Base-by-base conservation (phyloP, 2,113 vertebrate genomes). In the Entomyzon cyanotis region DNA sequence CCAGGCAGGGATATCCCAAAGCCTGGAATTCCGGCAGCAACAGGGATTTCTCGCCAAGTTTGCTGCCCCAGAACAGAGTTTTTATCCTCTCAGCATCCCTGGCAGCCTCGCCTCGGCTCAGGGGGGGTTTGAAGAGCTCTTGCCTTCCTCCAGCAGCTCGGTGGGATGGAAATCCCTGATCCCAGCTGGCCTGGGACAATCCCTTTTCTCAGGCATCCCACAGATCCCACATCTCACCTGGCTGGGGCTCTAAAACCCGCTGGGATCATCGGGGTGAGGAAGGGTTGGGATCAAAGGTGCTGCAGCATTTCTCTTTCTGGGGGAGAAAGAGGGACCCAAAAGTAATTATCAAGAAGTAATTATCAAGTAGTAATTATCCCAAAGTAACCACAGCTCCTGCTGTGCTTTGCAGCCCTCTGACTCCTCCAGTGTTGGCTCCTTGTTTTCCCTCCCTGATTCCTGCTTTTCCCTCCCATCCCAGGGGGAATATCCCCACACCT, bases 211-310 rank as follows among this genome's bases (percentile, higher is more conserved):
- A 0, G 58, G 8, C 52, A 50, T 33, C 75, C 16, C 55, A 8
- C 0, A 2, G 33, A 8, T 21, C 71, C 62, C 70, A 7, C 49
- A 2, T 9, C 80, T n/a, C 35, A 4, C 12, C 50, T 0, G 7
- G 17, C 49, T 11, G 69, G 52, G 64, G 65, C 78, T 56, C 75
- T 17, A 20, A 46, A 20, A 46, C 19, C 44, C 10, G 0, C 50
- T 28, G 65, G 1, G 2, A 12, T 10, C 22, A 7, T 6, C 8
- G 0, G 44, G 44, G 4, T 11, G 35, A 35, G 65, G 56, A 59
- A 17, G 12, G 28, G 15, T 24, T 8, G 1, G 10, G 42, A 27
- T 52, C 9, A 59, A 78, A 78, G 56, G 7, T 5, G 4, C 0
- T 10, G 12, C 28, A 12, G 56, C 33, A 46, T 42, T 69, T 70